A percentile compares a stretch with the other conserved stretches of the same genome.
These are phyloP conservation scores for Diceros bicornis DNA, from an alignment of 2,797 vertebrate genomes.

Conservation along the genomic window DNA sequence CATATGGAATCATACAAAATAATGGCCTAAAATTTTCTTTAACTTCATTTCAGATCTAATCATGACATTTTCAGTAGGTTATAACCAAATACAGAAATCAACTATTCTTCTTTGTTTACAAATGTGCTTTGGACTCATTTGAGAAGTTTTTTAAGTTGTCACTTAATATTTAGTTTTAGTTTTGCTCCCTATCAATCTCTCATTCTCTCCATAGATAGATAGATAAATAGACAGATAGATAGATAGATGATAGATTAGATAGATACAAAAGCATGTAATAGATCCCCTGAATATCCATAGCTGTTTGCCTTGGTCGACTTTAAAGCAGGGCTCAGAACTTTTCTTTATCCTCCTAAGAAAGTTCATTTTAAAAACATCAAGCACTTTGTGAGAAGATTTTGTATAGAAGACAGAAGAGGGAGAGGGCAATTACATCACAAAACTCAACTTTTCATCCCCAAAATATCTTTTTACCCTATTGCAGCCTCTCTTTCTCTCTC, in stretches of 20 bases:
- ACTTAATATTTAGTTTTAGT: not conserved
- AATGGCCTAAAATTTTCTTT: not conserved
- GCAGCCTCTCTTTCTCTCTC: not conserved
- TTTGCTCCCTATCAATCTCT: not conserved
- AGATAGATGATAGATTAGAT: not conserved
- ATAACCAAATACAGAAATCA: not conserved
- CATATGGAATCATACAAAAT: not conserved
- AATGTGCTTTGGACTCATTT: not conserved
- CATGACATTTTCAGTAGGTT: not conserved
- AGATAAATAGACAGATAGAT: not conserved
- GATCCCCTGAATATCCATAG: not conserved
- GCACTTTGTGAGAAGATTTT: not conserved
- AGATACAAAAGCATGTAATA: not conserved
- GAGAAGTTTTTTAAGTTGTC: not conserved
- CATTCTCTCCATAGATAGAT: no score
- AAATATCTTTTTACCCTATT: not conserved
- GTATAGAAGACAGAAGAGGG: not conserved
- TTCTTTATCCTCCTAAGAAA: not conserved
- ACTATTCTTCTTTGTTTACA: not conserved
- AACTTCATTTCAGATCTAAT: not conserved
- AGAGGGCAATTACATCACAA: not conserved
- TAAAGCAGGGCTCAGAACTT: not conserved
- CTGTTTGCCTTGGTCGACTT: not conserved
- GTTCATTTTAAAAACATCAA: not conserved
- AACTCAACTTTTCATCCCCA: not conserved